These are phyloP conservation scores for Rhinolophus ferrumequinum DNA, from an alignment of 2,113 vertebrate species.

Conservation along the genomic window DNA sequence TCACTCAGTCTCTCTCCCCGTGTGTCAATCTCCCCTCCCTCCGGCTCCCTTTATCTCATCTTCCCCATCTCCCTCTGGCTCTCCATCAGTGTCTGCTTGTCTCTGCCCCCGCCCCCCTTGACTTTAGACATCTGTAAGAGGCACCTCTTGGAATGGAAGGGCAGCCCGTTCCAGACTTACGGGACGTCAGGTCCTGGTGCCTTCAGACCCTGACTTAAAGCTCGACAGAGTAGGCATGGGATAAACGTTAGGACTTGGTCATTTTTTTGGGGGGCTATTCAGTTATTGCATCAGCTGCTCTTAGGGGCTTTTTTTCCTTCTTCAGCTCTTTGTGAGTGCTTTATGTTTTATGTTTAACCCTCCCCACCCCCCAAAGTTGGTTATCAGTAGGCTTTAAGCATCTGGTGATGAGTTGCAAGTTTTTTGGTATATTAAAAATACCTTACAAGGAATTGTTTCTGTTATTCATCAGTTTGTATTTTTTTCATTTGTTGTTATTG, in stretches of 20 bases:
- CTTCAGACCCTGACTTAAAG: conserved; percentile 34
- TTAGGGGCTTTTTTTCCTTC: not conserved
- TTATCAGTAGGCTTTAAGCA: conserved; percentile 10
- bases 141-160: not conserved
- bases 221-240: conserved; percentile 23
- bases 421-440: conserved; percentile 69
- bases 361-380: not conserved
- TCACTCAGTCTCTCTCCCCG: not conserved
- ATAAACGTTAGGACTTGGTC: conserved; percentile 56
- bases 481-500: conserved; percentile 65
- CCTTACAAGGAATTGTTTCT: conserved; percentile 53
- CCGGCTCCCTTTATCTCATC: not conserved
- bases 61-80: not conserved
- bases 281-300: conserved; percentile 44
- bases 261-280: conserved; percentile 51
- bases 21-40: not conserved
- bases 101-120: not conserved
- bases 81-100: not conserved
- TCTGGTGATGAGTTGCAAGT: conserved; percentile 63
- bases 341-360: not conserved
- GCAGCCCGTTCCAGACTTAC: conserved; percentile 47
- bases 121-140: not conserved
- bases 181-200: conserved; percentile 61
- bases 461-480: conserved; percentile 31
- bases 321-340: not conserved